phyloP scores from a whole-genome alignment of 1,140 invertebrate species.

The Pseudoatta argentina region DNA sequence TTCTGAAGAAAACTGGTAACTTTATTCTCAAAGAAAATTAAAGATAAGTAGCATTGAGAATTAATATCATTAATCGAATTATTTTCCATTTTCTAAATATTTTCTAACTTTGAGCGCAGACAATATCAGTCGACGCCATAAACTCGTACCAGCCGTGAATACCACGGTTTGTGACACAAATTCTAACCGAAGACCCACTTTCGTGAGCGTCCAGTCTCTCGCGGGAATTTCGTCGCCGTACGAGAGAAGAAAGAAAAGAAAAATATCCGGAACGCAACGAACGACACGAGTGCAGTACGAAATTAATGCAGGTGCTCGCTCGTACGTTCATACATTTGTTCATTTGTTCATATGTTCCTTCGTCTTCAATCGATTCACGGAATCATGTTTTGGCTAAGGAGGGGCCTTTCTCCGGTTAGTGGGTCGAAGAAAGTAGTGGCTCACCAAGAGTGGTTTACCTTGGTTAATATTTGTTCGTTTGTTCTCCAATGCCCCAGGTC shows the following conservation, averaged over 20 bases:
- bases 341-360: neutral
- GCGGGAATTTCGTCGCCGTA: conserved; percentile 33
- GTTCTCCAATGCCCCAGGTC: neutral
- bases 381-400: conserved; percentile 77
- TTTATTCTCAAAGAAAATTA: neutral
- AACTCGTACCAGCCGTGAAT: conserved; percentile 31
- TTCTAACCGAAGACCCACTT: conserved; percentile 60
- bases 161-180: conserved; percentile 46
- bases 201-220: conserved; percentile 33
- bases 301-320: conserved; percentile 38
- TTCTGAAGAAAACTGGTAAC: neutral
- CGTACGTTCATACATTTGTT: neutral
- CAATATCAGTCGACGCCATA: neutral
- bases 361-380: conserved; percentile 9
- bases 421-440: conserved; percentile 85
- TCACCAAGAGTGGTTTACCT: conserved; percentile 82
- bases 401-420: conserved; percentile 84
- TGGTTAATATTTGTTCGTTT: conserved; percentile 82
- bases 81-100: neutral
- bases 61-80: neutral
- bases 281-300: conserved; percentile 36
- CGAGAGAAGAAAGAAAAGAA: conserved; percentile 35
- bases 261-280: conserved; percentile 48
- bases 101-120: conserved; percentile 8
- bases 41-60: neutral